A percentile compares a stretch with the other conserved stretches of the same genome.
Evolutionary conservation across 2,113 vertebrate genomes (phyloP).

Genomic region (Chionodraco myersi): DNA sequence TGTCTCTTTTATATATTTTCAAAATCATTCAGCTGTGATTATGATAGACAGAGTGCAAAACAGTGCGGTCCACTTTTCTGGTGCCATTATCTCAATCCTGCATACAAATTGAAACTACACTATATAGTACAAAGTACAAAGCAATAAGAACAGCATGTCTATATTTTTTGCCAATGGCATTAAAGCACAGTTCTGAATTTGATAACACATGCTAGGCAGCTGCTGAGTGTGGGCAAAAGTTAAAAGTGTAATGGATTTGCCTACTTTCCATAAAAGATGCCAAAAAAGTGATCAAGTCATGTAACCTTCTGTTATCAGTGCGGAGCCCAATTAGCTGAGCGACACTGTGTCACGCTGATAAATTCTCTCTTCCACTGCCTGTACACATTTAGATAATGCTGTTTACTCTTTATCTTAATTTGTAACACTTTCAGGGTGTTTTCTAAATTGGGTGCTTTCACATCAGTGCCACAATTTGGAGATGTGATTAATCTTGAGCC

Average conservation of each 20-base stretch:
- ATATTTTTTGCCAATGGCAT: slow-evolving; percentile 35
- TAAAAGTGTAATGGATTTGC: slow-evolving; percentile 20
- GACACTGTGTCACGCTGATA: slow-evolving; percentile 61
- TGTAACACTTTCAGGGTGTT: slow-evolving; percentile 19
- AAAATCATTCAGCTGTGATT: slow-evolving; percentile 40
- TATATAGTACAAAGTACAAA: slow-evolving; percentile 23
- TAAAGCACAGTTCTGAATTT: slow-evolving; percentile 33
- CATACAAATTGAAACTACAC: slow-evolving; percentile 43
- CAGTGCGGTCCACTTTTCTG: slow-evolving; percentile 33
- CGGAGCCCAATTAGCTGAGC: slow-evolving; percentile 60
- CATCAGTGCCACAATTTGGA: background rate
- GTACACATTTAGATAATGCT: slow-evolving; percentile 25
- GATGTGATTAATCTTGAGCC: background rate
- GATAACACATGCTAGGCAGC: slow-evolving; percentile 46
- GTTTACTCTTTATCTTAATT: slow-evolving; percentile 49
- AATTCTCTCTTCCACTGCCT: slow-evolving; percentile 36
- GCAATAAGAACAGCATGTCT: slow-evolving; percentile 37
- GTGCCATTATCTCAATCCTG: slow-evolving; percentile 40
- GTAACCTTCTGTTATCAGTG: slow-evolving; percentile 62
- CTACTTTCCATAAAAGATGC: slow-evolving; percentile 31
- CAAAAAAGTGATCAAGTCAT: slow-evolving; percentile 49
- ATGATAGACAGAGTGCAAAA: slow-evolving; percentile 13
- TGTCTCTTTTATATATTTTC: slow-evolving; percentile 30
- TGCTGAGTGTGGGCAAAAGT: slow-evolving; percentile 24
- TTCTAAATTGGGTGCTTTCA: slow-evolving; percentile 21